Conservation (phyloP, 1,140 invertebrate species). For the Lithobius niger region DNA sequence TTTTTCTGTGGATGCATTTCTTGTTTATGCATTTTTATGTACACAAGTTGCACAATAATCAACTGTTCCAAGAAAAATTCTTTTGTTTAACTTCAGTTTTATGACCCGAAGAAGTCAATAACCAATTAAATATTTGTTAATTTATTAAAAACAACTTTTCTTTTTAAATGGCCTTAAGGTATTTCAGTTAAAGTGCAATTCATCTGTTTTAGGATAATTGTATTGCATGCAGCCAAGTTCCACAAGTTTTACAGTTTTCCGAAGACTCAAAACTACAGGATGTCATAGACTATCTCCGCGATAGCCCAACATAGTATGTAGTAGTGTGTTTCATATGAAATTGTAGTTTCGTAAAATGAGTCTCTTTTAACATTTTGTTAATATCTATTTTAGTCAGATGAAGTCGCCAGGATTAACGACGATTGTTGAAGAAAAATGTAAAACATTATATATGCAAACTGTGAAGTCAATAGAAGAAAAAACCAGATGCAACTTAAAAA, state of each 20-base stretch:
- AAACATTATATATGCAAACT: constrained; percentile 83
- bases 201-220: constrained; percentile 65
- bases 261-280: constrained; percentile 58
- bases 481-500: constrained; percentile 70
- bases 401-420: constrained; percentile 62
- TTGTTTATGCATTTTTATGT: no score
- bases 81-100: no score
- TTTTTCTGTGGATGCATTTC: no score
- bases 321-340: no score
- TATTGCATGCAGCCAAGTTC: constrained; percentile 67
- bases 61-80: no score
- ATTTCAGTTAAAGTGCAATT: not conserved
- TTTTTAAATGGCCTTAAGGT: no score
- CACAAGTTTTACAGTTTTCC: constrained; percentile 53
- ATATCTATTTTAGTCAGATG: constrained; percentile 38
- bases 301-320: constrained; percentile 53
- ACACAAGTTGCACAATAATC: no score
- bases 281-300: constrained; percentile 62
- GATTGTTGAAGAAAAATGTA: constrained; percentile 62
- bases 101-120: no score
- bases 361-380: constrained; percentile 3
- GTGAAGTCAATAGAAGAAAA: constrained; percentile 72
- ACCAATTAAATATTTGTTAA: no score
- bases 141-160: not conserved
- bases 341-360: constrained; percentile 42